Evolutionary conservation across 2,113 vertebrate genomes (phyloP), one percentile per base, ranked within the genome.

Genomic region (Ciconia boyciana): DNA sequence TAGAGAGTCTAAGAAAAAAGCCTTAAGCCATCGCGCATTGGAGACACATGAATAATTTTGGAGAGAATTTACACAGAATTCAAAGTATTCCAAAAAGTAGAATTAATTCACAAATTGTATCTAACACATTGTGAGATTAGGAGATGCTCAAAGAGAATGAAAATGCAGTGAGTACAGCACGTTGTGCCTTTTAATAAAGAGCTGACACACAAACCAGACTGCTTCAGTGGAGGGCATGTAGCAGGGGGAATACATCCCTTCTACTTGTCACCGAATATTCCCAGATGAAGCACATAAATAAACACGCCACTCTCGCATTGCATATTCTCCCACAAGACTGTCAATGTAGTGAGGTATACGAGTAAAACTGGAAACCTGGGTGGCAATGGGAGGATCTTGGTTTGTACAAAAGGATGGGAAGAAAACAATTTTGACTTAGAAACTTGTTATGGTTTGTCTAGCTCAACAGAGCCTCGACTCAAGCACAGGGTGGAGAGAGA

Each of bases 91-190:
- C 5, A 92, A 89, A 93, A 81, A 46, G 24, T 34, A 77, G 74
- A 82, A 90, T 46, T 92, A 91, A 96, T 92, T 95, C 24, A 83
- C 62, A 96, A 96, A 96, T 91, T 95, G 65, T 43, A 91, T 52
- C 85, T 96, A 96, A 81, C 14, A 13, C 43, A 13, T 32, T 93
- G 4, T 41, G 71, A 83, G 70, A 95, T 89, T 92, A 96, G 80
- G 75, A 97, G 36, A 55, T 28, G 0, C 25, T 92, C 62, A 94
- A 91, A 70, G 25, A 85, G 76, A 95, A 91, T 91, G 65, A 96
- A 96, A 96, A 95, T 91, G 61, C 16, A 20, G 61, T 87, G 94
- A 81, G 76, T 54, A 62, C 80, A 25, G 16, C 29, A 57, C 1
- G 0, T 51, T 86, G 20, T 92, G 49, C 79, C 72, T 95, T 82